Percentiles rank a stretch among this genome's conserved stretches.
Conservation (phyloP, 2,797 vertebrate genomes). For the Petrocephalus sullivani region DNA sequence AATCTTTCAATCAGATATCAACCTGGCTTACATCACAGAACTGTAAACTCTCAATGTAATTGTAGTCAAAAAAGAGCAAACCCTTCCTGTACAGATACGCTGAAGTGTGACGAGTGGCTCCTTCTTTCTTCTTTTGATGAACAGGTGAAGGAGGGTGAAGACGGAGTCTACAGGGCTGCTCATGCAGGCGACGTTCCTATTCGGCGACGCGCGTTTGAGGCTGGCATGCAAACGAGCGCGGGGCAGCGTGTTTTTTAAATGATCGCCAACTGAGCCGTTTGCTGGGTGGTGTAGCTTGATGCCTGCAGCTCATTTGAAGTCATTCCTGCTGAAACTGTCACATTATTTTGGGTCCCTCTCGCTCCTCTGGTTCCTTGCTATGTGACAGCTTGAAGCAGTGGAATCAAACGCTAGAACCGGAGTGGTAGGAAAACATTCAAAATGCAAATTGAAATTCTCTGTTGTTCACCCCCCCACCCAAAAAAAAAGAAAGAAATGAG, state of each 20-base stretch:
- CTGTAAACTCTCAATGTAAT: not conserved
- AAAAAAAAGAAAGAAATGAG: constrained; percentile 12
- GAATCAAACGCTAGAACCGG: constrained; percentile 15
- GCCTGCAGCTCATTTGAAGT: not conserved
- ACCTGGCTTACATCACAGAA: not conserved
- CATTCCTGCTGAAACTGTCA: not conserved
- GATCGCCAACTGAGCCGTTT: not conserved
- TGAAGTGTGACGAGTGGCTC: not conserved
- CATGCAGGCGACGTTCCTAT: not conserved
- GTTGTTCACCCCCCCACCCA: not conserved
- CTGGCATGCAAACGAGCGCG: not conserved
- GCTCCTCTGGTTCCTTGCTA: not conserved
- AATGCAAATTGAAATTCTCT: constrained; percentile 19
- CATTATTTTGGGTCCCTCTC: not conserved
- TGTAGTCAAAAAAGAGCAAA: not conserved
- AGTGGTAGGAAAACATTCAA: constrained; percentile 17
- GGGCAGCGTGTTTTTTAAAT: not conserved
- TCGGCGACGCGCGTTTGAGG: not conserved
- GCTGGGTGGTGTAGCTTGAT: not conserved
- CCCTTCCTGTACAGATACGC: not conserved
- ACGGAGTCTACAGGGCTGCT: not conserved
- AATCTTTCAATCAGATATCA: constrained; percentile 8
- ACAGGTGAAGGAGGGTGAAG: not conserved
- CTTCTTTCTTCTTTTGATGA: not conserved
- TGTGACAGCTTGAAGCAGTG: constrained; percentile 11